Evolutionary conservation across 2,113 vertebrate species (phyloP).

Genomic region (Cairina moschata): DNA sequence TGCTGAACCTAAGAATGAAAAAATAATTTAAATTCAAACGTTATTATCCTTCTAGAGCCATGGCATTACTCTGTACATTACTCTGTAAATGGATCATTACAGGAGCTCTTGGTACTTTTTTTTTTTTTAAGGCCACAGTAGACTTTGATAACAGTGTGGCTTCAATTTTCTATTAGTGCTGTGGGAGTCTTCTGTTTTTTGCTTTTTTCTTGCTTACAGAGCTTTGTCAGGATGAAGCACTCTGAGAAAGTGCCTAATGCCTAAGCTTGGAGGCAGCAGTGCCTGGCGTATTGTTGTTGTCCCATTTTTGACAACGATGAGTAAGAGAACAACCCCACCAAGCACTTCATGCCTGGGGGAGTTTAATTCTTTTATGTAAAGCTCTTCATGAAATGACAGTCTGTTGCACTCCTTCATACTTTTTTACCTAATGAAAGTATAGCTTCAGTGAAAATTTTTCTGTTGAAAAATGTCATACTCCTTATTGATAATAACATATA

Average conservation of each 20-base stretch:
- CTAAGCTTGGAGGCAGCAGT: neutral
- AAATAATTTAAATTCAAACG: neutral
- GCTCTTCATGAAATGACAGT: neutral
- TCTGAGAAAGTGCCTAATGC: neutral
- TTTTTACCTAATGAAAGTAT: neutral
- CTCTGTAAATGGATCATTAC: neutral
- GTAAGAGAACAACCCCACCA: neutral
- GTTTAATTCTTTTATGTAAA: neutral
- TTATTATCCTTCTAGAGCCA: neutral
- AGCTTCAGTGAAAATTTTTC: neutral
- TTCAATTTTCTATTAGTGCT: neutral
- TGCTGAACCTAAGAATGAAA: conserved; percentile 80
- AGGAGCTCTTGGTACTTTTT: neutral
- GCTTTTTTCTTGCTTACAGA: neutral
- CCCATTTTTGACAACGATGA: neutral
- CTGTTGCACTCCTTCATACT: neutral
- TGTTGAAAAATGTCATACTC: neutral
- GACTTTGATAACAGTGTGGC: neutral
- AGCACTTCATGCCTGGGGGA: neutral
- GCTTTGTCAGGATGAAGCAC: neutral
- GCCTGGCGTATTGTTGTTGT: neutral
- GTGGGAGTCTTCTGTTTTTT: neutral
- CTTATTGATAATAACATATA: neutral
- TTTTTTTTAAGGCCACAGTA: no score
- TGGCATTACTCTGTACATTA: neutral